These are phyloP conservation scores for Presbytis comata DNA, from an alignment of 2,797 vertebrate genomes.

Conservation along the genomic window DNA sequence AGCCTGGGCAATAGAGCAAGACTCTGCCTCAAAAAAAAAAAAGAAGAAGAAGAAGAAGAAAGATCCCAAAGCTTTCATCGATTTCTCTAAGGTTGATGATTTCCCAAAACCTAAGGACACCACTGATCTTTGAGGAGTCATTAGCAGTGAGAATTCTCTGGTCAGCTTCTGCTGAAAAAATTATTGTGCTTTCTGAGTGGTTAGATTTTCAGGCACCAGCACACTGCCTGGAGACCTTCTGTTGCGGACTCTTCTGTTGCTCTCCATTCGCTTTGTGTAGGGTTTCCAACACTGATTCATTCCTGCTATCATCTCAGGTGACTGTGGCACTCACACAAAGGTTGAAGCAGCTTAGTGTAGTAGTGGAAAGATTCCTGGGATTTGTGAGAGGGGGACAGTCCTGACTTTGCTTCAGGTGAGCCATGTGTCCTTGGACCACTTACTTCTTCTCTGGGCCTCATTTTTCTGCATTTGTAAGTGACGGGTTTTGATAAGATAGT, in stretches of 20 bases:
- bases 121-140: neutral
- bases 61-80: neutral
- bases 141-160: neutral
- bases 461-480: neutral
- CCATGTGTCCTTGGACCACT: neutral
- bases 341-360: neutral
- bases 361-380: neutral
- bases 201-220: neutral
- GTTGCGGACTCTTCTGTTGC: neutral
- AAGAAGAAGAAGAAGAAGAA: neutral
- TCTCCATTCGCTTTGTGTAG: neutral
- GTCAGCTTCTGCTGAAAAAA: neutral
- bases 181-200: neutral
- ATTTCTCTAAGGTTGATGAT: neutral
- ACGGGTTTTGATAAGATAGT: neutral
- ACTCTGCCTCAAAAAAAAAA: neutral
- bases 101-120: neutral
- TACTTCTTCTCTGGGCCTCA: neutral
- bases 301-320: neutral
- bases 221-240: neutral
- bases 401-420: slow-evolving; percentile 4
- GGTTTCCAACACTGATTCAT: neutral
- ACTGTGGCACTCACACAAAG: neutral
- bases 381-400: neutral
- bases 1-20: neutral